phyloP scores from a whole-genome alignment of 2,888 invertebrate species.

The Lordiphosa andalusiaca region DNA sequence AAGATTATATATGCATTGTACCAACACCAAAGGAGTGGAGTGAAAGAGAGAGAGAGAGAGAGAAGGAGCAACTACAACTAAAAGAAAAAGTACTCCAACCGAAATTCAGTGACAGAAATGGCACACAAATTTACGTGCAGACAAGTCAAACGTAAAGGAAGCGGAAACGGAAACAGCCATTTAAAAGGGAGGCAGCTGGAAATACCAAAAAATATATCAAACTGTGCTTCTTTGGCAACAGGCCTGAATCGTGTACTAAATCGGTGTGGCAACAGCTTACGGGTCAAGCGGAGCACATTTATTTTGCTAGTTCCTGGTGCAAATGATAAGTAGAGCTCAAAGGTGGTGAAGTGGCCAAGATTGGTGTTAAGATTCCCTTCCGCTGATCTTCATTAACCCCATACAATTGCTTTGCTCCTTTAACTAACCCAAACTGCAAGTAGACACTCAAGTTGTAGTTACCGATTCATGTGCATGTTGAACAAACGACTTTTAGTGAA shows the following conservation, averaged over 20 bases:
- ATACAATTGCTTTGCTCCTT: constrained; percentile 23
- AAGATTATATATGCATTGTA: constrained; percentile 74
- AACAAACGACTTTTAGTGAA: constrained; percentile 65
- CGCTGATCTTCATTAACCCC: too few species aligned
- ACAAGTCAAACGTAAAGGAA: constrained; percentile 70
- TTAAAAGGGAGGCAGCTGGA: constrained; percentile 43
- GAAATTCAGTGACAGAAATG: constrained; percentile 37
- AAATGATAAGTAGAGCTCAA: neutral
- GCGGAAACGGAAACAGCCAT: constrained; percentile 64
- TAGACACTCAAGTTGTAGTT: constrained; percentile 67
- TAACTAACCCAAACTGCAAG: constrained; percentile 41
- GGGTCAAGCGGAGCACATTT: constrained; percentile 22
- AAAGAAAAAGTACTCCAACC: neutral
- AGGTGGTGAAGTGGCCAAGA: too few species aligned
- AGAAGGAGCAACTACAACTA: constrained; percentile 6
- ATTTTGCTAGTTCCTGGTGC: constrained; percentile 15
- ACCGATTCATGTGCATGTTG: constrained; percentile 69
- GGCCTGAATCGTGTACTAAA: constrained; percentile 13
- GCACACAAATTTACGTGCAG: constrained; percentile 66
- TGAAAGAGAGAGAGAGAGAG: constrained; percentile 1
- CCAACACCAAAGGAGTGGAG: constrained; percentile 51
- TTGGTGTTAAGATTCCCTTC: too few species aligned
- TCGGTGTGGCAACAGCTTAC: constrained; percentile 24
- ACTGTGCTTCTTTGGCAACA: constrained; percentile 31
- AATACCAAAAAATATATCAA: constrained; percentile 22